Evolutionary conservation across 2,113 vertebrate species (phyloP), one percentile per base, ranked within the genome.

Genomic region (Epinephelus fuscoguttatus): DNA sequence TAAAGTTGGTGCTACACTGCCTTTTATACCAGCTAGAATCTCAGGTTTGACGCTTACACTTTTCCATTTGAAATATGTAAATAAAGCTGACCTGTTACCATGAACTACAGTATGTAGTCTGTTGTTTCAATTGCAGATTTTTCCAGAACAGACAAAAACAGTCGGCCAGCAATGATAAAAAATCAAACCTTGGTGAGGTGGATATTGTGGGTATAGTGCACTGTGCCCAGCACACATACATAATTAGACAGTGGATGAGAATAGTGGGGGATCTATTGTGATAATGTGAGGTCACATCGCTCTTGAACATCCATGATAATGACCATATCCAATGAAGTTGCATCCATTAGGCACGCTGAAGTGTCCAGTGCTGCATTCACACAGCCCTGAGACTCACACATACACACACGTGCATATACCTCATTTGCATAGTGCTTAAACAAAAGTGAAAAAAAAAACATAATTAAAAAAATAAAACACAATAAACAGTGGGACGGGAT

Each of bases 241-340:
- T 92, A 92, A 91, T 93, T 92, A 94, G 86, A 87, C 82, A 75
- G 86, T 62, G 84, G 82, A 85, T 89, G 92, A 90, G 84, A 92
- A 89, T 84, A 90, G 91, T 71, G 74, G 84, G 75, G 87, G 64
- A 92, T 92, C 85, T 88, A 88, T 91, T 92, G 91, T 94, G 84
- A 91, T 94, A 92, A 94, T 94, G 88, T 89, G 93, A 92, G 92
- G 93, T 93, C 92, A 94, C 86, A 81, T 89, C 59, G 86, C 92
- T 92, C 91, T 94, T 92, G 77, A 94, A 88, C 87, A 91, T 79
- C 81, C 70, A 86, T 76, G 89, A 90, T 95, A 95, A 95, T 94
- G 89, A 93, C 92, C 87, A 71, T 66, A 83, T 82, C 91, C 89
- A 88, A 90, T 94, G 88, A 93, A 94, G 91, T 93, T 92, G 91